Evolutionary conservation across 2,797 vertebrate genomes (phyloP).

Genomic region (Alectoris magna): DNA sequence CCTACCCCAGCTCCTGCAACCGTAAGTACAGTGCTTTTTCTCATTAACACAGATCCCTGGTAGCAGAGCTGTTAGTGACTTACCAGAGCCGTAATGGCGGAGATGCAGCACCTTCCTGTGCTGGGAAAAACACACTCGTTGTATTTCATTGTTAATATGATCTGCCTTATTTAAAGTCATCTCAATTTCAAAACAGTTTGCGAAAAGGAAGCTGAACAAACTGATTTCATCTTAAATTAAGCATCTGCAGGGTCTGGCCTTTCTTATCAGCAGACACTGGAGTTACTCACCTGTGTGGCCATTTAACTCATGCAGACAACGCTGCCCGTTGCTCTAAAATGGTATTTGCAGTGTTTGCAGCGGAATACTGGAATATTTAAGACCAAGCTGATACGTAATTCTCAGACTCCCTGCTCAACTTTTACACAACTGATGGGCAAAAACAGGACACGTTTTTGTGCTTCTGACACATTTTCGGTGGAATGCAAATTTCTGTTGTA

Average conservation of each 20-base stretch:
- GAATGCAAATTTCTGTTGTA: not conserved
- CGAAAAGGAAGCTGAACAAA: not conserved
- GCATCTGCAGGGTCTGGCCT: too few relatives aligned
- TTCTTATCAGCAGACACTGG: not conserved
- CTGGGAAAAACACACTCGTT: not conserved
- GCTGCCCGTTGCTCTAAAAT: not conserved
- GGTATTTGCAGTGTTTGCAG: not conserved
- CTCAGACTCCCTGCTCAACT: not conserved
- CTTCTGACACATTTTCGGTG: not conserved
- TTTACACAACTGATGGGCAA: not conserved
- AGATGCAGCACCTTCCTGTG: slow-evolving; percentile 47
- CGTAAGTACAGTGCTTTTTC: slow-evolving; percentile 89
- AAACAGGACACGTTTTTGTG: rapidly evolving
- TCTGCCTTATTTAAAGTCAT: not conserved
- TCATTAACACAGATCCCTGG: slow-evolving; percentile 74
- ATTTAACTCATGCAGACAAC: not conserved
- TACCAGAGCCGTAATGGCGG: not conserved
- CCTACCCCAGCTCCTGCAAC: slow-evolving; percentile 96
- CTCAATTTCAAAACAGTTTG: not conserved
- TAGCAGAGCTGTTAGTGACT: slow-evolving; percentile 61
- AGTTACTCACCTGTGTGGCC: too few relatives aligned
- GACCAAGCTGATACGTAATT: not conserved
- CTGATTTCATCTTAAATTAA: not conserved
- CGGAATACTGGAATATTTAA: not conserved
- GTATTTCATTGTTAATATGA: not conserved